Evolutionary conservation across 92 coral and sea anemone species (phyloP), one percentile per base, ranked within the genome.

Genomic region (Parazoanthus swiftii): DNA sequence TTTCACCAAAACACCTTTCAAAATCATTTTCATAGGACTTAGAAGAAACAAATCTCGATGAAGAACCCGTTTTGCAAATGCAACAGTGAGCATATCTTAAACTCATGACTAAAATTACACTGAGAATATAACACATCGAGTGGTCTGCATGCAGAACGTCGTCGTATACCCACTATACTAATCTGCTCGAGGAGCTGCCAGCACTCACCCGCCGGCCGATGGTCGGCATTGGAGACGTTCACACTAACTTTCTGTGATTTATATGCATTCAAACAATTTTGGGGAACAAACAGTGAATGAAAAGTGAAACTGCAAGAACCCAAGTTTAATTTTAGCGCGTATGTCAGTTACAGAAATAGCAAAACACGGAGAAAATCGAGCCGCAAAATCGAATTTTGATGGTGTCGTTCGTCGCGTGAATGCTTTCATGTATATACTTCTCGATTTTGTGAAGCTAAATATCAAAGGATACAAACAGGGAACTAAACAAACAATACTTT

Each of bases 11-110:
- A 70, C 75, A 70, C 8, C 75, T 70, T 11, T 23, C 75, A 11
- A 70, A 70, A 70, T 70, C 75, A 5, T 70, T 70, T 70, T 35
- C 79, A 16, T 75, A 75, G 20, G 79, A 9, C n/a, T 75, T 16
- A 38, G 79, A 75, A 9, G 79, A 75, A 75, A 75, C 79, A 75
- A 75, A 75, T 75, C 79, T 75, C 37, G 79, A 37, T 15, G 79
- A 75, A 75, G 79, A 75, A 16, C 79, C 43, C 20, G 79, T 75
- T 21, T 51, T 23, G 20, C 79, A 75, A 75, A 75, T 75, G 50
- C 79, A 75, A 51, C 79, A 75, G n/a, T 75, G 79, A 36, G n/a
- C 79, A 37, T 36, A 9, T 39, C 7, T 75, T 25, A 35, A 75
- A 75, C 50, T 75, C 79, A 75, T 75, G 21, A 5, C n/a, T 75